Percentiles rank a stretch among this genome's conserved stretches.
Conservation (phyloP, 2,113 vertebrate genomes). For the Salvator merianae region DNA sequence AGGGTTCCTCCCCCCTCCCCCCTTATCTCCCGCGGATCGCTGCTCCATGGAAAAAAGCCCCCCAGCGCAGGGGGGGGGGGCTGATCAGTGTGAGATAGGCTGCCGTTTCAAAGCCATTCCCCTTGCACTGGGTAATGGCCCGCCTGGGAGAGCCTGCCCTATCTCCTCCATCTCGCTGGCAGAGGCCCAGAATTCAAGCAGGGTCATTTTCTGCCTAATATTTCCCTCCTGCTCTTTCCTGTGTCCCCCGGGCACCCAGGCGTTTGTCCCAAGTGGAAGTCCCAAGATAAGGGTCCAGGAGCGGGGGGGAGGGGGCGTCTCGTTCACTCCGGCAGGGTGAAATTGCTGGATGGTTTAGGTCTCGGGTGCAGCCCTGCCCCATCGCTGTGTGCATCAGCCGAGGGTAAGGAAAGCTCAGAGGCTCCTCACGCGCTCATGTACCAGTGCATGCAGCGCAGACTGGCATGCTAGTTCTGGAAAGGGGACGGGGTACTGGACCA, state of each 20-base stretch:
- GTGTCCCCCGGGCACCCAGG: not conserved
- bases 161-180: slow-evolving; percentile 6
- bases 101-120: not conserved
- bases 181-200: not conserved
- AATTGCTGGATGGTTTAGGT: not conserved
- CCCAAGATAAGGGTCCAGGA: not conserved
- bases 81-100: slow-evolving; percentile 17
- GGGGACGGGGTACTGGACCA: not conserved
- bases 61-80: not conserved
- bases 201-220: not conserved
- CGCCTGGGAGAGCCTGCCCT: not conserved
- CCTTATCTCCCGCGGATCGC: not conserved
- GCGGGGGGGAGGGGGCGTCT: no score
- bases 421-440: not conserved
- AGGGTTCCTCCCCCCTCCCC: not conserved
- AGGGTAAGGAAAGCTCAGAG: not conserved
- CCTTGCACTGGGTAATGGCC: not conserved
- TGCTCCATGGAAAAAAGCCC: not conserved
- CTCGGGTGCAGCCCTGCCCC: not conserved
- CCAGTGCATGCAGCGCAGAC: not conserved
- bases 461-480: not conserved
- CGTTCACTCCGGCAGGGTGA: not conserved
- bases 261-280: slow-evolving; percentile 2
- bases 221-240: not conserved
- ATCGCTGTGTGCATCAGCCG: not conserved